phyloP scores from a whole-genome alignment of 2,888 invertebrate genomes.

The Drosophila flavopinicola region DNA sequence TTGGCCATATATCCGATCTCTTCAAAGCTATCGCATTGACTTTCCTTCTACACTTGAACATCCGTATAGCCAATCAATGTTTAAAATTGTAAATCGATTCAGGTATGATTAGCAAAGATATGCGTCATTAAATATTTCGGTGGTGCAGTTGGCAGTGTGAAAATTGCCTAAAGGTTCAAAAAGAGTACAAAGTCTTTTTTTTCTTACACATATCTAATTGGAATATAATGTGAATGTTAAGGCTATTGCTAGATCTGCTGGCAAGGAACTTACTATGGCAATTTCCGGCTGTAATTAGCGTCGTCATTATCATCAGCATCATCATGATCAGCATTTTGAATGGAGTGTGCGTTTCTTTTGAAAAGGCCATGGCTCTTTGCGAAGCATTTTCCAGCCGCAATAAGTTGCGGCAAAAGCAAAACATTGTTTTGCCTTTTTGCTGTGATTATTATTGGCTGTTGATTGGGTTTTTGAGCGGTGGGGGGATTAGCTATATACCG shows the following conservation, averaged over 20 bases:
- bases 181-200: no score
- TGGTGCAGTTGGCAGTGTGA: no score
- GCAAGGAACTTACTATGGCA: constrained; percentile 66
- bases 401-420: constrained; percentile 45
- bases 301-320: constrained; percentile 47
- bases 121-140: no score
- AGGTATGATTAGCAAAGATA: no score
- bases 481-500: no score
- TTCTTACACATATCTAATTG: neutral
- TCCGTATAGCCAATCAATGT: no score
- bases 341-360: constrained; percentile 30
- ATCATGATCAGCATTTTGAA: constrained; percentile 47
- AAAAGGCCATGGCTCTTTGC: constrained; percentile 54
- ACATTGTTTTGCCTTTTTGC: constrained; percentile 47
- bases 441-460: constrained; percentile 45
- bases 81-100: no score
- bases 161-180: no score
- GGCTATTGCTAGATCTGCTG: constrained; percentile 10
- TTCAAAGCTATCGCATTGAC: no score
- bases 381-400: constrained; percentile 28
- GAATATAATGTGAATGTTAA: constrained; percentile 12
- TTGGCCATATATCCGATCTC: no score
- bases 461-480: constrained; percentile 59
- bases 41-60: no score
- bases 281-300: constrained; percentile 61